phyloP scores from a whole-genome alignment of 2,797 vertebrate genomes.

The Muscicapa striata region DNA sequence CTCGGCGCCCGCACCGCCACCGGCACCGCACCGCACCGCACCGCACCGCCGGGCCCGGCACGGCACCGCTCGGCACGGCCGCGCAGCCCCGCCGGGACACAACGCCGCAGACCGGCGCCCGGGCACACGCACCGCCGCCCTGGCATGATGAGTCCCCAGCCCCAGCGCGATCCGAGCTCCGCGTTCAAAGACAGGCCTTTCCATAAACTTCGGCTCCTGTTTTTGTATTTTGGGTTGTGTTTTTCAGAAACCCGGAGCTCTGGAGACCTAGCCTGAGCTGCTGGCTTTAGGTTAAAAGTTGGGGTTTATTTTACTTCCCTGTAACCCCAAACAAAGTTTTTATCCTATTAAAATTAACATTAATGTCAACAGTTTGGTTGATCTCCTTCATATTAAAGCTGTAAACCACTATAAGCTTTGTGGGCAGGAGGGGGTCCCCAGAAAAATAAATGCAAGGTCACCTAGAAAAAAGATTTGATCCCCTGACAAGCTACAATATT shows the following conservation, averaged over 20 bases:
- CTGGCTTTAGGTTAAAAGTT: background rate
- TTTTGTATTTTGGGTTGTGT: background rate
- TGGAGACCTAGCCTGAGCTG: background rate
- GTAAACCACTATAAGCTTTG: background rate
- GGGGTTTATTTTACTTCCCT: background rate
- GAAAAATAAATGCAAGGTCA: background rate
- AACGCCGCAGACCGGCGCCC: conserved; percentile 13
- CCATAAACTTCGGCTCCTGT: background rate
- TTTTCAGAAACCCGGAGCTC: background rate
- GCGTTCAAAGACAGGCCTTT: conserved; percentile 11
- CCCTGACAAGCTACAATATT: background rate
- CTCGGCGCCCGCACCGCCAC: background rate
- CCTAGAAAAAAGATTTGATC: background rate
- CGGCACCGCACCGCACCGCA: background rate
- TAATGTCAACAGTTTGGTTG: background rate
- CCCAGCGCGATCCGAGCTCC: conserved; percentile 28
- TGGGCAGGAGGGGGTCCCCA: accelerated
- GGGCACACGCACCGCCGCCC: conserved; percentile 50
- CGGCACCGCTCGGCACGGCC: background rate
- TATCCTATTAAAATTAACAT: background rate
- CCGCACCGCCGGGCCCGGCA: background rate
- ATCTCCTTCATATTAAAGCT: background rate
- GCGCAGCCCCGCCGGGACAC: conserved; percentile 20
- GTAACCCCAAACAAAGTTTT: background rate
- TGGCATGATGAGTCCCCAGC: conserved; percentile 13